A percentile compares a stretch with the other conserved stretches of the same genome.
phyloP scores from a whole-genome alignment of 2,888 invertebrate species.

The Petrophora chlorosata region DNA sequence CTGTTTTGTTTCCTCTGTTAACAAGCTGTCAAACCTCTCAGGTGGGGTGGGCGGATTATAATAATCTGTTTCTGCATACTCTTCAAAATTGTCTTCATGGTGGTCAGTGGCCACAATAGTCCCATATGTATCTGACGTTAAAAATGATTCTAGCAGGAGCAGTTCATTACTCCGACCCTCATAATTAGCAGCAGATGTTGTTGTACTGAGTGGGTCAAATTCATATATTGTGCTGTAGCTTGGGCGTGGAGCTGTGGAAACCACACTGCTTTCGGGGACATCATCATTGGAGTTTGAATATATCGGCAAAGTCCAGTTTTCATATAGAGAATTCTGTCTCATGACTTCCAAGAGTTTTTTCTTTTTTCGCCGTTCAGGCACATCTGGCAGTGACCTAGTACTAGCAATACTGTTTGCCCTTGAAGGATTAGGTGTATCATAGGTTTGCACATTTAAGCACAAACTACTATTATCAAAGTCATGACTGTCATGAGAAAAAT shows the following conservation, averaged over 20 bases:
- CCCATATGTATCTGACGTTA: conserved; percentile 88
- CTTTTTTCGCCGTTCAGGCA: conserved; percentile 49
- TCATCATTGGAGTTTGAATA: conserved; percentile 35
- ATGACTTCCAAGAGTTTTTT: conserved; percentile 47
- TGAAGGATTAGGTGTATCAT: conserved; percentile 69
- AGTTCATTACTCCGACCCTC: conserved; percentile 85
- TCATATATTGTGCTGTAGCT: conserved; percentile 87
- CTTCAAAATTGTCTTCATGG: conserved; percentile 62
- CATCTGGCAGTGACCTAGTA: conserved; percentile 57
- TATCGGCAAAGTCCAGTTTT: conserved; percentile 67
- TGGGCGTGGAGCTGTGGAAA: conserved; percentile 39
- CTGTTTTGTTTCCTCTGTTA: conserved; percentile 49
- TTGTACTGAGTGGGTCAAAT: conserved; percentile 86
- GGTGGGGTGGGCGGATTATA: conserved; percentile 85
- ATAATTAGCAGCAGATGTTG: conserved; percentile 50
- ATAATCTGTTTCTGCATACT: conserved; percentile 69
- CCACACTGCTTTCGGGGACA: conserved; percentile 3
- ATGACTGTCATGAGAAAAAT: conserved; percentile 63
- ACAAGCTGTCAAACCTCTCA: conserved; percentile 84
- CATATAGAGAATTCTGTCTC: conserved; percentile 70
- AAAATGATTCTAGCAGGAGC: conserved; percentile 85
- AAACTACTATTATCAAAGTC: conserved; percentile 52
- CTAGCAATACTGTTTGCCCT: conserved; percentile 64
- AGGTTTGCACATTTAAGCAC: conserved; percentile 53
- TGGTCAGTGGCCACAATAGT: conserved; percentile 78